Evolutionary conservation across 2,797 vertebrate species (phyloP).

Genomic region (Poeciliopsis presidionis): DNA sequence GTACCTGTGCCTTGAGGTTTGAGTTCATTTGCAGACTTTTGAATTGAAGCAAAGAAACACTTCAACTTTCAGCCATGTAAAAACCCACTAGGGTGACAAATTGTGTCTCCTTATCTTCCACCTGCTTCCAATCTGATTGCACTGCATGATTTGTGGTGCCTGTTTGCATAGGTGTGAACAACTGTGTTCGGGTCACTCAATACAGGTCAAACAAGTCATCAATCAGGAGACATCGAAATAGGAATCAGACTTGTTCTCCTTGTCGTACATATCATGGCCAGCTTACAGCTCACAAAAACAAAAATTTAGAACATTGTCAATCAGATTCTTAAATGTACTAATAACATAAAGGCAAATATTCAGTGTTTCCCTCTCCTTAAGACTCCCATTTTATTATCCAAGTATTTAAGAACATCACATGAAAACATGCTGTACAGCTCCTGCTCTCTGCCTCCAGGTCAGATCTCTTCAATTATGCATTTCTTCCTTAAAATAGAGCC

Average conservation of each 20-base stretch:
- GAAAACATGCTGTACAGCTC: slow-evolving; percentile 18
- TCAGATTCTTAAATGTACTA: slow-evolving; percentile 16
- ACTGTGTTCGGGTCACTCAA: slow-evolving; percentile 22
- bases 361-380: slow-evolving; percentile 9
- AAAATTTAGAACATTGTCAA: neutral
- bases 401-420: neutral
- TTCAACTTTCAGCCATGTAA: neutral
- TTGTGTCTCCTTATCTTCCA: slow-evolving; percentile 66
- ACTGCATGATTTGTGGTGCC: slow-evolving; percentile 49
- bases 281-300: slow-evolving; percentile 20
- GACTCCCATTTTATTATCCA: slow-evolving; percentile 8
- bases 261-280: slow-evolving; percentile 27
- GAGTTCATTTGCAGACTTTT: slow-evolving; percentile 24
- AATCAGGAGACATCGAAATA: slow-evolving; percentile 52
- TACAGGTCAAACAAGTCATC: slow-evolving; percentile 41
- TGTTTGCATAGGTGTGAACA: slow-evolving; percentile 13
- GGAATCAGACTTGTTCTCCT: slow-evolving; percentile 48
- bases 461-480: slow-evolving; percentile 79
- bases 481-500: slow-evolving; percentile 74
- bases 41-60: slow-evolving; percentile 2
- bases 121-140: slow-evolving; percentile 48
- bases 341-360: neutral
- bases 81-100: slow-evolving; percentile 41
- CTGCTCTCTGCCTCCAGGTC: slow-evolving; percentile 58
- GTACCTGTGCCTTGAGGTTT: slow-evolving; percentile 13